Evolutionary conservation across 2,888 invertebrate species (phyloP).

Genomic region (Danaus chrysippus): DNA sequence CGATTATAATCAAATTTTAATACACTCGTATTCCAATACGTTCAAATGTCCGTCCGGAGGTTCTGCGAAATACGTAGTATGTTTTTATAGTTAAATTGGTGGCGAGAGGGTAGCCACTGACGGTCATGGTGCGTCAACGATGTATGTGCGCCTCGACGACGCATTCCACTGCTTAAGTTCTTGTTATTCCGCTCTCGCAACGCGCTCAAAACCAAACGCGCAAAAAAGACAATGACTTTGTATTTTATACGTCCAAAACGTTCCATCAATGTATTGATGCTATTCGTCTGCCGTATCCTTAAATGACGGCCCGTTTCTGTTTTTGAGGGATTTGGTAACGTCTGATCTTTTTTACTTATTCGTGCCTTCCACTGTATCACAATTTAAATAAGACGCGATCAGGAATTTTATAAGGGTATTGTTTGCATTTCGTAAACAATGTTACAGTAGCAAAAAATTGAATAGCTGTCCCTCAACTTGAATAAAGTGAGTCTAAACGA

Average conservation of each 20-base stretch:
- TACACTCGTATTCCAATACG: too few species aligned
- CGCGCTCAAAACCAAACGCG: constrained; percentile 62
- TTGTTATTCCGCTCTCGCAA: constrained; percentile 65
- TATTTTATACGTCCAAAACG: constrained; percentile 72
- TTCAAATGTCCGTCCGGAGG: too few species aligned
- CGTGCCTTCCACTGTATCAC: not conserved
- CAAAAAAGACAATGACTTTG: constrained; percentile 72
- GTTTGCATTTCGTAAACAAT: constrained; percentile 17
- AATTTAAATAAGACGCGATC: constrained; percentile 14
- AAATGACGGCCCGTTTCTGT: constrained; percentile 52
- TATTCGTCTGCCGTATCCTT: constrained; percentile 52
- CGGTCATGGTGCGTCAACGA: constrained; percentile 21
- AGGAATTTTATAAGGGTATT: constrained; percentile 1
- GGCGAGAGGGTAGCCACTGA: constrained; percentile 23
- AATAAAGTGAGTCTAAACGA: not conserved
- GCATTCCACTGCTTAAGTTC: constrained; percentile 51
- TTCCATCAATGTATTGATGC: constrained; percentile 68
- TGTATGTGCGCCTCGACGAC: constrained; percentile 20
- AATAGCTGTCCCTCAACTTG: not conserved
- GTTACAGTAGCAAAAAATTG: constrained; percentile 12
- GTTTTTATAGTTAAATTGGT: not conserved
- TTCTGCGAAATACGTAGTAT: constrained; percentile 3
- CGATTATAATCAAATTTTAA: too few species aligned
- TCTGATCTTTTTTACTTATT: constrained; percentile 31
- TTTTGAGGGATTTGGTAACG: constrained; percentile 47